Base-by-base conservation (phyloP, 37 sponge, comb jelly and placozoan genomes). In the Diacarnus erythraeanus region DNA sequence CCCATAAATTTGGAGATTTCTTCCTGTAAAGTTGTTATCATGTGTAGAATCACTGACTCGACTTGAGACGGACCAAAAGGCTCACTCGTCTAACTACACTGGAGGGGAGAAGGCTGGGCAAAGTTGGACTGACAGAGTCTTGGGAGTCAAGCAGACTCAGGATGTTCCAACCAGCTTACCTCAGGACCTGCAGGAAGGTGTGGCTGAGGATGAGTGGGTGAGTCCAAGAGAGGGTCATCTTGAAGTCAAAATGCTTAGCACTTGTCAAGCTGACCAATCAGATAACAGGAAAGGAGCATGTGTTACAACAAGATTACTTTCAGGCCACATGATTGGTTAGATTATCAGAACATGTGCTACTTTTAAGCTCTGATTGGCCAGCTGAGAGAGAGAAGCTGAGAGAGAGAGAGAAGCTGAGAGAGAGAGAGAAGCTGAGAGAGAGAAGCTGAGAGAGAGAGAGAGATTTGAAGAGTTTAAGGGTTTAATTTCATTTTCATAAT, bases 191-290 rank as follows among this genome's bases (percentile, higher is more conserved):
- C 43, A 40, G 47, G 87, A 83, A 39, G 94, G 90, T 0, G 93
- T 84, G 39, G 89, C 76, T 42, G 90, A 93, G 9, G 94, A 93
- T 79, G 94, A 93, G 44, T 93, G 94, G 94, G 94, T 91, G 41
- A 35, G 91, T 80, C 6, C 0, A n/a, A n/a, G n/a, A n/a, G n/a
- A n/a, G n/a, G n/a, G n/a, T n/a, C n/a, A n/a, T n/a, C n/a, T n/a
- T n/a, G n/a, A n/a, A n/a, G n/a, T n/a, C n/a, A n/a, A n/a, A n/a
- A n/a, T n/a, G n/a, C n/a, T n/a, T n/a, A n/a, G n/a, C n/a, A n/a
- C n/a, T n/a, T n/a, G n/a, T n/a, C n/a, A n/a, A n/a, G n/a, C n/a
- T n/a, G n/a, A n/a, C n/a, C n/a, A n/a, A n/a, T n/a, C n/a, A n/a
- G n/a, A n/a, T n/a, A n/a, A n/a, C n/a, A n/a, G n/a, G n/a, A n/a